Base-by-base conservation (phyloP, 2,113 vertebrate genomes). In the Oryzias curvinotus region DNA sequence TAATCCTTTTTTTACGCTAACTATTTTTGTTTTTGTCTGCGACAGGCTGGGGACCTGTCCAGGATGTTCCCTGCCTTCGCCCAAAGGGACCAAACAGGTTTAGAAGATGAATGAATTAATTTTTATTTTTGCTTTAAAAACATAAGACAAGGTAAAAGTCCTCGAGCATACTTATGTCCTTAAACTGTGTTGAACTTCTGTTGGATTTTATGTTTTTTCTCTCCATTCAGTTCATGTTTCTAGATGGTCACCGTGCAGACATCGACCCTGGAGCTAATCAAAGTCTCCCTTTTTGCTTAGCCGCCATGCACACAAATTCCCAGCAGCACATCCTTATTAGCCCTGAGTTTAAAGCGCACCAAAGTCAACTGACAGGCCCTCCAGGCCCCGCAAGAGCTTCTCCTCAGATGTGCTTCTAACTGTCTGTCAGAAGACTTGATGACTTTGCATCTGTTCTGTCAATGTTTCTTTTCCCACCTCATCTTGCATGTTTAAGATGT, bases 241-340 rank as follows among this genome's bases (percentile, higher is more conserved):
- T 5, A 17, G 44, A 44, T 61, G 52, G 58, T 74, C 47, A 64
- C 72, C 42, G 23, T 58, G 71, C 72, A 57, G 14, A 43, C 57
- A 73, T 4, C 4, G 63, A 60, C 51, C 76, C 69, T 52, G 52
- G 62, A 49, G 72, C 74, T 83, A 84, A 89, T 88, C 73, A 80
- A 73, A 84, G 67, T 53, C 62, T 71, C 74, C 66, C 58, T 69
- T 78, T 76, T 43, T 81, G 80, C 77, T 80, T 83, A 52, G 76
- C 84, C 80, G 80, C 78, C 83, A 85, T 75, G 73, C 66, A 83
- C 73, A 73, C 67, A 82, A 74, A 84, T 82, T 86, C 78, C 83
- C 80, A 81, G 68, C 75, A 78, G 82, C 75, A 78, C 86, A 80
- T 83, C 67, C 84, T 81, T 82, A 89, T 88, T 90, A 88, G 83